Conservation (phyloP, 2,113 vertebrate genomes). For the Myotis lucifugus region DNA sequence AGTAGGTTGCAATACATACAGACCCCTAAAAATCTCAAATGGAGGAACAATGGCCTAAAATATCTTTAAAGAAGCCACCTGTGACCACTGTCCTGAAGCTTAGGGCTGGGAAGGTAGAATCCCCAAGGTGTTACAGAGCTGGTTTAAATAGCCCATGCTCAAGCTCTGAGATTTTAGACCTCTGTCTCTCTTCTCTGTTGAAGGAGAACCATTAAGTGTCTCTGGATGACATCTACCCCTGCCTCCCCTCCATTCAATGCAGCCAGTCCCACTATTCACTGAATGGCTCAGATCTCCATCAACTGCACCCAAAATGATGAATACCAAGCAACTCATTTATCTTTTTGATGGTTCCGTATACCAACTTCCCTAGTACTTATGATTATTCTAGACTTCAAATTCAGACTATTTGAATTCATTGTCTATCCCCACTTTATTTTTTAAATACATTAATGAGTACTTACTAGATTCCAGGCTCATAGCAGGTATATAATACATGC, state of each 20-base stretch:
- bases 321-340: background rate
- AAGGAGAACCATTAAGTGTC: background rate
- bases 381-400: constrained; percentile 5
- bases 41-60: background rate
- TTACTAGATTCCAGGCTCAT: background rate
- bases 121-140: background rate
- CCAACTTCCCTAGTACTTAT: background rate
- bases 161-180: background rate
- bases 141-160: background rate
- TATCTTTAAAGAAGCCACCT: background rate
- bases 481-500: background rate
- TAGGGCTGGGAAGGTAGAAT: background rate
- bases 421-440: background rate
- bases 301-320: background rate
- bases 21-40: background rate
- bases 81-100: background rate
- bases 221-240: background rate
- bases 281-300: background rate
- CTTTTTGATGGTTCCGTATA: background rate
- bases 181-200: background rate
- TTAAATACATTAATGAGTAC: background rate
- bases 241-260: background rate
- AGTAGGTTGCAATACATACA: background rate
- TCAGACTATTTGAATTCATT: background rate
- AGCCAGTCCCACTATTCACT: background rate